Conservation (phyloP, 2,113 vertebrate species). For the Mirounga angustirostris region DNA sequence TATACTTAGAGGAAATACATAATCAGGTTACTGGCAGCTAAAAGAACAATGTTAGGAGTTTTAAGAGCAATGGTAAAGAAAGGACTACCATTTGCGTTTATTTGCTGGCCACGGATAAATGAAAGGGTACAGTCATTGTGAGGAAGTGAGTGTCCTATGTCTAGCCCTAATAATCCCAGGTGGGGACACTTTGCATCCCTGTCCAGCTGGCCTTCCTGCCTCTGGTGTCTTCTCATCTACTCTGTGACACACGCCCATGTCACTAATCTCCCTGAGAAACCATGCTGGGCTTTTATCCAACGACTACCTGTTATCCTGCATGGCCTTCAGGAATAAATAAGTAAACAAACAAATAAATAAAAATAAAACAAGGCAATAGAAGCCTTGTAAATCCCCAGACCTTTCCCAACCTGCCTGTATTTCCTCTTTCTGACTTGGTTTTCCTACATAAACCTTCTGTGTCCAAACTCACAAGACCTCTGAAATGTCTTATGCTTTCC, state of each 20-base stretch:
- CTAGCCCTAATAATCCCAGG: no score
- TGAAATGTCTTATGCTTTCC: background rate
- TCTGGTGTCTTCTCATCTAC: background rate
- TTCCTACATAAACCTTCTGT: background rate
- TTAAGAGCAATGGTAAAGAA: background rate
- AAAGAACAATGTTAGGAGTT: background rate
- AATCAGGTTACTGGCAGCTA: background rate
- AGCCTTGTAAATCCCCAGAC: background rate
- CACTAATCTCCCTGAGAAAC: background rate
- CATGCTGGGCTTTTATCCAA: background rate
- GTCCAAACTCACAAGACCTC: background rate
- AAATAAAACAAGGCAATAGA: conserved; percentile 10
- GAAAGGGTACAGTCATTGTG: background rate
- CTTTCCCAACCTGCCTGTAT: background rate
- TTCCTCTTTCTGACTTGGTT: background rate
- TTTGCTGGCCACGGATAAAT: background rate
- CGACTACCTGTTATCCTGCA: background rate
- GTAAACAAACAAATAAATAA: background rate
- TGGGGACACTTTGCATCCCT: background rate
- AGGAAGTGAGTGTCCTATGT: background rate
- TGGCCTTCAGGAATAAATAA: background rate
- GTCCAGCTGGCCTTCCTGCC: background rate
- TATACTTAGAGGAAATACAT: background rate
- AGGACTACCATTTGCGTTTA: background rate
- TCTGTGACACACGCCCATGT: background rate